Conservation (phyloP, 1,140 invertebrate genomes). For the Teleopsis dalmanni region DNA sequence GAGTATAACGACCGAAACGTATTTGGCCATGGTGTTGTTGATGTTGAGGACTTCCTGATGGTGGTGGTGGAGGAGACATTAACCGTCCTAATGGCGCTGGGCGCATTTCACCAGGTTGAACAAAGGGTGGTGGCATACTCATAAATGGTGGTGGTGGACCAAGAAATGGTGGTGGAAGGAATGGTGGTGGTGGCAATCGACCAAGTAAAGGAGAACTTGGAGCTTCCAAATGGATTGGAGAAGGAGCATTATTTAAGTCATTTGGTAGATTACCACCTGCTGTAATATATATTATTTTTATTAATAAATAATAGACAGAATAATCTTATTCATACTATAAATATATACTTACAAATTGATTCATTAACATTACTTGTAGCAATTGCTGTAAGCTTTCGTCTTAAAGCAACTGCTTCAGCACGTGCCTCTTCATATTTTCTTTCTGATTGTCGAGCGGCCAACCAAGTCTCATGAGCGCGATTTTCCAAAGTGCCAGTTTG, state of each 20-base stretch:
- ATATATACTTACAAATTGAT: slow-evolving; percentile 10
- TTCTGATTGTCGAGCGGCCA: slow-evolving; percentile 64
- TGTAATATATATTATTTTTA: too few species aligned
- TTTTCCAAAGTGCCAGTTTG: slow-evolving; percentile 67
- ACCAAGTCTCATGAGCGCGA: slow-evolving; percentile 71
- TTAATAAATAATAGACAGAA: background rate
- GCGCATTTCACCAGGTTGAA: slow-evolving; percentile 49
- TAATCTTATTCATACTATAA: background rate
- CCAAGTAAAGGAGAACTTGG: slow-evolving; percentile 46
- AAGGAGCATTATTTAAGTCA: slow-evolving; percentile 22
- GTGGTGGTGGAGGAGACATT: slow-evolving; percentile 52
- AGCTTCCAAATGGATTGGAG: slow-evolving; percentile 46
- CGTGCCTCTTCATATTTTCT: slow-evolving; percentile 67
- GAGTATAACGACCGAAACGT: slow-evolving; percentile 24
- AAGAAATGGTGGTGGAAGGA: slow-evolving; percentile 44
- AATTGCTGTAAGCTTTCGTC: slow-evolving; percentile 59
- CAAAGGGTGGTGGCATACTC: slow-evolving; percentile 37
- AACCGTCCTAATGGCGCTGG: slow-evolving; percentile 56
- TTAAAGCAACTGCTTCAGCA: slow-evolving; percentile 63
- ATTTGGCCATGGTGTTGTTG: slow-evolving; percentile 16
- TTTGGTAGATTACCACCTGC: too few species aligned
- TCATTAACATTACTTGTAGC: slow-evolving; percentile 26
- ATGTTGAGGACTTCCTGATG: slow-evolving; percentile 13
- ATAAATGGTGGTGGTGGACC: slow-evolving; percentile 42
- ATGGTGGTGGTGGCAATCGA: slow-evolving; percentile 47